A percentile compares a stretch with the other conserved stretches of the same genome.
phyloP scores from a whole-genome alignment of 2,888 invertebrate genomes.

The Cremastinae sp. region DNA sequence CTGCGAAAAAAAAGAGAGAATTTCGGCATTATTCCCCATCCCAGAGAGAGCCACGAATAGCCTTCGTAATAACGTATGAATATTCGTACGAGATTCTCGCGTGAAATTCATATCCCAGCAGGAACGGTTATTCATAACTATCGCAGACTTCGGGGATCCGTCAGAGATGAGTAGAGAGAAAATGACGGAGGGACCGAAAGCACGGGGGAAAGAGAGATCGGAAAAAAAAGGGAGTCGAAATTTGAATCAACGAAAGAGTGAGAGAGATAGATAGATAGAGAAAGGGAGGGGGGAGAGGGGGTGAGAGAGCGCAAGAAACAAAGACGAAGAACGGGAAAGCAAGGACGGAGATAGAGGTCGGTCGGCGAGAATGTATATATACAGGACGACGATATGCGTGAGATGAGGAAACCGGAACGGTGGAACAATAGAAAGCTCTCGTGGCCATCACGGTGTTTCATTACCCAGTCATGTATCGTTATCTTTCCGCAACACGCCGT shows the following conservation, averaged over 20 bases:
- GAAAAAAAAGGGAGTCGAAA: too few relatives aligned
- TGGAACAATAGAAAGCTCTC: constrained; percentile 53
- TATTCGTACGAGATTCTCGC: constrained; percentile 52
- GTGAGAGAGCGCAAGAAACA: constrained; percentile 43
- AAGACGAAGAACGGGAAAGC: constrained; percentile 9
- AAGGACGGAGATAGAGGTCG: constrained; percentile 1
- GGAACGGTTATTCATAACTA: constrained; percentile 21
- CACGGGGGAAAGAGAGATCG: neutral
- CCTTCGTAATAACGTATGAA: constrained; percentile 52
- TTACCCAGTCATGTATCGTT: constrained; percentile 60
- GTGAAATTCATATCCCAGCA: constrained; percentile 40
- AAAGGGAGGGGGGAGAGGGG: constrained; percentile 19
- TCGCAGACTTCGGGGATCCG: constrained; percentile 11
- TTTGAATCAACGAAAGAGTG: constrained; percentile 27
- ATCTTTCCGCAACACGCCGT: constrained; percentile 60
- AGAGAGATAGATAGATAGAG: constrained; percentile 15
- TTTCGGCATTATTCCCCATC: constrained; percentile 9
- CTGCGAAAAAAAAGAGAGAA: constrained; percentile 1
- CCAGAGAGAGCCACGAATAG: constrained; percentile 1
- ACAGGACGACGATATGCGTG: constrained; percentile 14
- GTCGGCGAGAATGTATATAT: neutral
- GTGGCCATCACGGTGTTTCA: constrained; percentile 55
- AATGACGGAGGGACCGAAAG: constrained; percentile 3
- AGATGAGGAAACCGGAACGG: constrained; percentile 43
- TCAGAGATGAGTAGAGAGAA: constrained; percentile 14